Evolutionary conservation across 2,888 invertebrate species (phyloP).

Genomic region (Marasmarcha lunaedactyla): DNA sequence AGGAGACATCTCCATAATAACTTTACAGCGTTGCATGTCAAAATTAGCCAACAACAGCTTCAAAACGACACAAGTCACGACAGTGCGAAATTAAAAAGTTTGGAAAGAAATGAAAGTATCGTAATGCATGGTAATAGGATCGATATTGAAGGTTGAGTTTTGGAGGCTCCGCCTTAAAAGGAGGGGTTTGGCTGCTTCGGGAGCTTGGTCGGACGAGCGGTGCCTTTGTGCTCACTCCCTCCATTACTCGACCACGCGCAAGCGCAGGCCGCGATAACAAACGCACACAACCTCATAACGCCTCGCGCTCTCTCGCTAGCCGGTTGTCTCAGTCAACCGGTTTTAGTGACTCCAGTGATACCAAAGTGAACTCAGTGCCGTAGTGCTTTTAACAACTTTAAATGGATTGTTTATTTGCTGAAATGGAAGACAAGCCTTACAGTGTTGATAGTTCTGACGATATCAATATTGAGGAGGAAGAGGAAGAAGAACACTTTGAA

Average conservation of each 20-base stretch:
- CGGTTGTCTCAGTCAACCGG: conserved; percentile 64
- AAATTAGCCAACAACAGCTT: too few relatives aligned
- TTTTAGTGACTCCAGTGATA: conserved; percentile 52
- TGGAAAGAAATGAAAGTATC: too few relatives aligned
- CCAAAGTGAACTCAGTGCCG: conserved; percentile 41
- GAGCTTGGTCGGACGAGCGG: conserved; percentile 55
- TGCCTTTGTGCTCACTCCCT: conserved; percentile 53
- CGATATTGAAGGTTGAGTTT: conserved; percentile 61
- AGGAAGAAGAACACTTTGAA: conserved; percentile 41
- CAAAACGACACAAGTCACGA: too few relatives aligned
- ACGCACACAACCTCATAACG: conserved; percentile 65
- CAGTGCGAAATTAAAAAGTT: too few relatives aligned
- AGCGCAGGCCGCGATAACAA: conserved; percentile 46
- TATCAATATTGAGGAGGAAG: conserved; percentile 61
- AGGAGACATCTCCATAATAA: too few relatives aligned
- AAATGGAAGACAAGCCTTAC: conserved; percentile 64
- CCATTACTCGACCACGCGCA: conserved; percentile 26
- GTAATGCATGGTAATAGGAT: too few relatives aligned
- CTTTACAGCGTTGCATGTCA: too few relatives aligned
- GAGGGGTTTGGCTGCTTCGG: conserved; percentile 60
- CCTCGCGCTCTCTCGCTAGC: conserved; percentile 62
- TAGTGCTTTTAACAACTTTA: conserved; percentile 36
- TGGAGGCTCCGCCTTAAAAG: conserved; percentile 57
- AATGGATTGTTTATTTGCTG: conserved; percentile 42
- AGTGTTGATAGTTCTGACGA: conserved; percentile 67